These are phyloP conservation scores for Lerema accius DNA, from an alignment of 1,140 invertebrate species.

Conservation along the genomic window DNA sequence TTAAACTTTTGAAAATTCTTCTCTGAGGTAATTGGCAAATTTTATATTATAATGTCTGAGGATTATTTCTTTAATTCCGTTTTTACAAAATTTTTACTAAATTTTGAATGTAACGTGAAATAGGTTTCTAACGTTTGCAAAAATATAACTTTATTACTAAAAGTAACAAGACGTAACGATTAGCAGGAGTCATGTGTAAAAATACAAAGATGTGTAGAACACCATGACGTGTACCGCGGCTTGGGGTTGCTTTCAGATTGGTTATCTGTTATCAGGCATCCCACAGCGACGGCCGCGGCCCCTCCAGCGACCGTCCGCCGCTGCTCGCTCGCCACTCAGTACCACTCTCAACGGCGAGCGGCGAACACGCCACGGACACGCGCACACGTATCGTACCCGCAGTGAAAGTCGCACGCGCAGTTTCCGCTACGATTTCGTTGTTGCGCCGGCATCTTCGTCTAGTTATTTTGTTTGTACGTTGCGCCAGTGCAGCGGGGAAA, in stretches of 20 bases:
- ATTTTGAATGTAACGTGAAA: background rate
- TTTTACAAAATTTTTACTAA: too few species aligned
- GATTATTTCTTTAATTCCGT: too few species aligned
- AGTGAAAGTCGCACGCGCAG: constrained; percentile 78
- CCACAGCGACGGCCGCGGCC: constrained; percentile 44
- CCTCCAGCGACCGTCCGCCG: constrained; percentile 41
- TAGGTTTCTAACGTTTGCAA: too few species aligned
- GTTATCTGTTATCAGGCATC: constrained; percentile 49
- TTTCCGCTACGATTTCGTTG: constrained; percentile 73
- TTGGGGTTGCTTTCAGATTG: constrained; percentile 58
- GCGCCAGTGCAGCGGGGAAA: constrained; percentile 79
- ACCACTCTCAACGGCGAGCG: constrained; percentile 63
- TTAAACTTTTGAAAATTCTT: too few species aligned
- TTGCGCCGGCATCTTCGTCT: constrained; percentile 72
- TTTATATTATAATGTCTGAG: too few species aligned
- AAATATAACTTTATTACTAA: too few species aligned
- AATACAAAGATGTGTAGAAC: too few species aligned
- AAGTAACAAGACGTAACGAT: too few species aligned
- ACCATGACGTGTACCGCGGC: background rate
- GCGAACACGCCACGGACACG: constrained; percentile 58
- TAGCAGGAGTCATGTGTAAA: too few species aligned
- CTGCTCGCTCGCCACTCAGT: constrained; percentile 51
- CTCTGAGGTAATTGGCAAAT: too few species aligned
- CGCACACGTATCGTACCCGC: constrained; percentile 48
- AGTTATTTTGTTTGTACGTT: constrained; percentile 78